Evolutionary conservation across 2,113 vertebrate species (phyloP), one percentile per base, ranked within the genome.

Genomic region (Rattus rattus): DNA sequence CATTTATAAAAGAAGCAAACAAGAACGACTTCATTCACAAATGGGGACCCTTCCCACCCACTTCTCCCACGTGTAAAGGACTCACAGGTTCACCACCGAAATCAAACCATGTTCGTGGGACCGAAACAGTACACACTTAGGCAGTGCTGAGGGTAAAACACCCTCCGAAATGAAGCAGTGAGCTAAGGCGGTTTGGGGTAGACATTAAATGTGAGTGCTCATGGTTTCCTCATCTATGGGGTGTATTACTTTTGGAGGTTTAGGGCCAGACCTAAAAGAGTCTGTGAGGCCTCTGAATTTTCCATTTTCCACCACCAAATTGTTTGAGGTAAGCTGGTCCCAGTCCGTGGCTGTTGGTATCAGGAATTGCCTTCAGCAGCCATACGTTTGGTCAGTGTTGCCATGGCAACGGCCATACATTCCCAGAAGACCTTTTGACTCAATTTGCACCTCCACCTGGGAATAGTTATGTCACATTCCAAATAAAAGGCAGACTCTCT

Each of bases 171-270:
- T 92, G 63, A 96, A 87, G 85, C 65, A 49, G 72, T 33, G 26
- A 16, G 72, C 79, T 52, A 91, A 92, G 30, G 10, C 81, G 73
- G 59, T 47, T 92, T 95, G 63, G 75, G 13, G 10, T 80, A 61
- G 80, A 88, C 90, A 52, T 52, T 86, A 77, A 77, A 91, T 47
- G 70, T 28, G 54, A 81, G 5, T 10, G 47, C 54, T 79, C 36
- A 4, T 86, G 39, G 49, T 94, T 95, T 90, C 84, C 92, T 94
- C 89, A 65, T 84, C 75, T 43, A 24, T 70, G 86, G 5, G 3
- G 19, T 70, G 83, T 88, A 76, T 67, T 95, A 95, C 88, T 92
- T 96, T 94, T 95, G 92, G 90, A 88, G 70, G 63, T 39, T 69
- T 96, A 72, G 65, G 76, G 20, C 22, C 33, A 80, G 67, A 56